Conservation (phyloP, 1,140 invertebrate genomes). For the Drosophila miranda region DNA sequence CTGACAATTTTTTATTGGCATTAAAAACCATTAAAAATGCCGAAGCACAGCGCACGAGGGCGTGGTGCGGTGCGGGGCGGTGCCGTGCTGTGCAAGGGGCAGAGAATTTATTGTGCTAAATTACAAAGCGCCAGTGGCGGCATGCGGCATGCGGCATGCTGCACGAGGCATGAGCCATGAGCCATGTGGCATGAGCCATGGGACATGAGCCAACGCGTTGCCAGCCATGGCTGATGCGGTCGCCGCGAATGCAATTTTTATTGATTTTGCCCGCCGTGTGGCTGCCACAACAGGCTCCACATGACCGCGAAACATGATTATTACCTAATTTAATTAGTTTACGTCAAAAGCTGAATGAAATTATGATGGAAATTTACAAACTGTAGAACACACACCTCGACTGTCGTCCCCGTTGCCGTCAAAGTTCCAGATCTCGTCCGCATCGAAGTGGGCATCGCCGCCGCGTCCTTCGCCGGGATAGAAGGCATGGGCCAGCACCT, state of each 20-base stretch:
- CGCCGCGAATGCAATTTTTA: slow-evolving; percentile 53
- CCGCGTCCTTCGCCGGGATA: slow-evolving; percentile 91
- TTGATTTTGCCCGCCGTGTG: slow-evolving; percentile 65
- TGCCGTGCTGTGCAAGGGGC: neutral
- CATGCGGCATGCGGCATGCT: slow-evolving; percentile 23
- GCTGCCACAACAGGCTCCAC: slow-evolving; percentile 35
- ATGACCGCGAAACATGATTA: slow-evolving; percentile 47
- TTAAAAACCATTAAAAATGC: slow-evolving; percentile 79
- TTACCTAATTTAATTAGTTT: slow-evolving; percentile 66
- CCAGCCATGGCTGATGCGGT: slow-evolving; percentile 30
- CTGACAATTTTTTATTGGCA: slow-evolving; percentile 80
- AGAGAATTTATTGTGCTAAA: slow-evolving; percentile 71
- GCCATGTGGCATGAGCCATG: too few species aligned
- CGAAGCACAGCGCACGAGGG: slow-evolving; percentile 43
- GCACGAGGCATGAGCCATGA: slow-evolving; percentile 10
- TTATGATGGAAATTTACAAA: slow-evolving; percentile 49
- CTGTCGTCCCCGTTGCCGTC: slow-evolving; percentile 83
- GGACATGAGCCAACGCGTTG: slow-evolving; percentile 38
- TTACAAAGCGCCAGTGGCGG: slow-evolving; percentile 65
- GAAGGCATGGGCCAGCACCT: slow-evolving; percentile 96
- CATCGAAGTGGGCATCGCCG: slow-evolving; percentile 96
- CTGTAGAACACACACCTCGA: slow-evolving; percentile 82
- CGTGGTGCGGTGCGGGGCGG: neutral
- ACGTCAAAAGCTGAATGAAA: slow-evolving; percentile 19
- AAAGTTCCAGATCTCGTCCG: slow-evolving; percentile 92